phyloP scores from a whole-genome alignment of 2,797 vertebrate genomes.

The Crocidura indochinensis region DNA sequence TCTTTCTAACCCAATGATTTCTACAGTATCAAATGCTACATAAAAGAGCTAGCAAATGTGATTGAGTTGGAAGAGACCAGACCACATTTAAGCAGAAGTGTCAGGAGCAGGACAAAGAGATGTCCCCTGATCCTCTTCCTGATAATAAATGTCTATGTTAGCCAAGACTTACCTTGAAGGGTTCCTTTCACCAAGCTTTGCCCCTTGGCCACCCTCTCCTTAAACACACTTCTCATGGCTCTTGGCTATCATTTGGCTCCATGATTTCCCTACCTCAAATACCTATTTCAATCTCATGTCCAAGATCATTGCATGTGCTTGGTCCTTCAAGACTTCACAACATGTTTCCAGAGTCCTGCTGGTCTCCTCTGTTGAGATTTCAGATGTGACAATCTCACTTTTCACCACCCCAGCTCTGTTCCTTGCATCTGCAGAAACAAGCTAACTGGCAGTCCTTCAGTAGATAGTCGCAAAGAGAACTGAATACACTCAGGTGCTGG shows the following conservation, averaged over 20 bases:
- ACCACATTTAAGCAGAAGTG: neutral
- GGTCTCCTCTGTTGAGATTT: neutral
- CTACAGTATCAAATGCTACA: neutral
- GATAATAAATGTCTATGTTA: neutral
- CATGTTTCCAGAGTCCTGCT: neutral
- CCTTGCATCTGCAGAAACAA: slow-evolving; percentile 57
- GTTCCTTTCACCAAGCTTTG: neutral
- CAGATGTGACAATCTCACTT: neutral
- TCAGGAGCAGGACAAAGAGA: neutral
- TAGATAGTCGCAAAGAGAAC: slow-evolving; percentile 64
- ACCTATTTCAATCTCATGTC: neutral
- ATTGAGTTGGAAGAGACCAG: neutral
- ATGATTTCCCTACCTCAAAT: neutral
- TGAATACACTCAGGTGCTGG: slow-evolving; percentile 57
- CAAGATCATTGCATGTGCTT: neutral
- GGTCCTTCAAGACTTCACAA: neutral
- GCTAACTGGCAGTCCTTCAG: slow-evolving; percentile 4
- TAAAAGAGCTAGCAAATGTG: neutral
- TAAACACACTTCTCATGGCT: neutral
- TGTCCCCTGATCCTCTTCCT: neutral
- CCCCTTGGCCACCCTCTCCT: neutral
- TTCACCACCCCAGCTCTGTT: neutral
- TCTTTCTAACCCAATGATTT: neutral
- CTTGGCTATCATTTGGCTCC: neutral
- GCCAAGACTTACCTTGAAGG: neutral